These are phyloP conservation scores for Nasonia vitripennis DNA, from an alignment of 1,140 invertebrate genomes.

Conservation along the genomic window DNA sequence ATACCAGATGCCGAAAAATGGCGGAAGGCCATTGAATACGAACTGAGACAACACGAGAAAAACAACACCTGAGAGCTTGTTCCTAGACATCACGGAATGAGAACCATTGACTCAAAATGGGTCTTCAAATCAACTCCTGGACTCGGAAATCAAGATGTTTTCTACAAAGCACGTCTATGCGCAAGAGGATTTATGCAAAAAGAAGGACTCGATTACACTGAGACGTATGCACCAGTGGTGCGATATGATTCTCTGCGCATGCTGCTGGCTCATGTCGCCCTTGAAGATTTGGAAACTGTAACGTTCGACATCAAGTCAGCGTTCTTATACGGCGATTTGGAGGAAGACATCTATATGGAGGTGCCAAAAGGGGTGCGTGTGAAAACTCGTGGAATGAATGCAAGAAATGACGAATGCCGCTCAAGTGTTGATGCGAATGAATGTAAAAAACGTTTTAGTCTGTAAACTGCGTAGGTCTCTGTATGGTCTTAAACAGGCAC, in stretches of 20 bases:
- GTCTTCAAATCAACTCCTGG: too few relatives aligned
- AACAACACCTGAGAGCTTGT: too few relatives aligned
- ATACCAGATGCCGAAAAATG: too few relatives aligned
- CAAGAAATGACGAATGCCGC: background rate
- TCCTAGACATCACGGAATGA: too few relatives aligned
- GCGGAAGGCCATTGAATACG: too few relatives aligned
- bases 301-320: background rate
- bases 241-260: background rate
- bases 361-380: background rate
- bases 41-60: too few relatives aligned
- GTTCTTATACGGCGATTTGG: background rate
- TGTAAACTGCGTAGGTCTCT: background rate
- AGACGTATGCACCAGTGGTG: background rate
- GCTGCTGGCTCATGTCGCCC: background rate
- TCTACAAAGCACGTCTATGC: background rate
- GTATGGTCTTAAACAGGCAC: slow-evolving; percentile 7
- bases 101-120: too few relatives aligned
- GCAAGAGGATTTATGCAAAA: background rate
- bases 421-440: background rate
- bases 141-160: too few relatives aligned
- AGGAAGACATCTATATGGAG: slow-evolving; percentile 1
- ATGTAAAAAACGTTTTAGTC: background rate
- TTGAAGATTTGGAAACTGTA: background rate
- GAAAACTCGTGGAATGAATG: background rate
- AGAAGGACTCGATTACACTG: background rate